These are phyloP conservation scores for Cirrhinus mrigala DNA, from an alignment of 2,797 vertebrate species.

Conservation along the genomic window DNA sequence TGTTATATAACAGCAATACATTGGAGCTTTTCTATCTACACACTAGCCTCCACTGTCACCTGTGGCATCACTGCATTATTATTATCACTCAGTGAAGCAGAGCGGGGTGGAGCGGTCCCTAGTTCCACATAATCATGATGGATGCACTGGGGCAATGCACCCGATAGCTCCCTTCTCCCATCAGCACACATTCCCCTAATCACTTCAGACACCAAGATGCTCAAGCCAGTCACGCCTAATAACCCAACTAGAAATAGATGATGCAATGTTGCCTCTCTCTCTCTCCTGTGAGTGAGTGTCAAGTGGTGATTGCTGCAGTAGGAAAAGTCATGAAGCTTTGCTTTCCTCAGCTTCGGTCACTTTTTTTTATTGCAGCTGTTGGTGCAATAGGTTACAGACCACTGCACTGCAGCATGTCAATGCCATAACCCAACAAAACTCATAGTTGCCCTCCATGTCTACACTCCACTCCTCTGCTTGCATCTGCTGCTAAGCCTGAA, in stretches of 20 bases:
- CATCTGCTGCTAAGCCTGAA: conserved; percentile 16
- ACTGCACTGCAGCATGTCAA: conserved; percentile 11
- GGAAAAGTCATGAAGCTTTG: conserved; percentile 26
- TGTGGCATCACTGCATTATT: conserved; percentile 30
- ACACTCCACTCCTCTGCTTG: neutral
- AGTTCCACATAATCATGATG: conserved; percentile 58
- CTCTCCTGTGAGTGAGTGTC: neutral
- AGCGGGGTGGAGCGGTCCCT: conserved; percentile 18
- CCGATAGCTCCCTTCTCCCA: conserved; percentile 30
- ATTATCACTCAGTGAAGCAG: conserved; percentile 40
- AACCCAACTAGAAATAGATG: conserved; percentile 58
- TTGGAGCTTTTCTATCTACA: neutral
- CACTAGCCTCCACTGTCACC: conserved; percentile 17
- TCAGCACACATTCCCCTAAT: conserved; percentile 56
- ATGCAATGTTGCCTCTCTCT: conserved; percentile 42
- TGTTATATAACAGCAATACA: conserved; percentile 4
- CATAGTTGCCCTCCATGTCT: neutral
- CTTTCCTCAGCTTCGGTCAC: neutral
- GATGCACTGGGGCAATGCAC: conserved; percentile 51
- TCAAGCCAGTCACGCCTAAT: conserved; percentile 59
- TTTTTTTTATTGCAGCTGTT: neutral
- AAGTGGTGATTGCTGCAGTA: conserved; percentile 4
- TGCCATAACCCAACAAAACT: neutral
- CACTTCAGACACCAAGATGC: conserved; percentile 58
- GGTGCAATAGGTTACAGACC: neutral